Conservation (phyloP, 2,888 invertebrate genomes). For the Sarcophaga subvicina region DNA sequence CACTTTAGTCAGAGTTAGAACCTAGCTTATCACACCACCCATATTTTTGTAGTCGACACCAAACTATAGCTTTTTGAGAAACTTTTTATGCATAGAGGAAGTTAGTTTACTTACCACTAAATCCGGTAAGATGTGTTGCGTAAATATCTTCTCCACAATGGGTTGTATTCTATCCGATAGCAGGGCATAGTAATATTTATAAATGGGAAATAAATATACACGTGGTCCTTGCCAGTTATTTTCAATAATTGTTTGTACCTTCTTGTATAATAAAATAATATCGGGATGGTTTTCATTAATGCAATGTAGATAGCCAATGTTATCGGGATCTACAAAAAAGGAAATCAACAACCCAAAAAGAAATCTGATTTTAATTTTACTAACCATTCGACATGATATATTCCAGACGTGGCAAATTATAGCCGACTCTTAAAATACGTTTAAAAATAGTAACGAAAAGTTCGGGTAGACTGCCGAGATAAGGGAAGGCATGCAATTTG, state of each 20-base stretch:
- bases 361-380: background rate
- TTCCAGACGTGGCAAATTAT: slow-evolving; percentile 80
- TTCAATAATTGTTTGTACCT: slow-evolving; percentile 77
- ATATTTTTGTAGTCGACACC: too few relatives aligned
- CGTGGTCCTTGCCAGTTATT: slow-evolving; percentile 79
- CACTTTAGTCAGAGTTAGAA: too few relatives aligned
- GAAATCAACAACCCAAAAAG: background rate
- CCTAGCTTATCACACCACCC: too few relatives aligned
- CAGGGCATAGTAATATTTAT: slow-evolving; percentile 80
- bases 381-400: slow-evolving; percentile 80
- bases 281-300: slow-evolving; percentile 79
- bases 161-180: slow-evolving; percentile 78
- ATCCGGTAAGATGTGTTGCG: slow-evolving; percentile 77
- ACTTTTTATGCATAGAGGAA: too few relatives aligned
- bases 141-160: slow-evolving; percentile 80
- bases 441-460: slow-evolving; percentile 79
- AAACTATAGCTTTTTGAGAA: too few relatives aligned
- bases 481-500: slow-evolving; percentile 80
- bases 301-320: slow-evolving; percentile 76
- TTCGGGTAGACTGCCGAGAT: slow-evolving; percentile 78
- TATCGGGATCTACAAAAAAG: slow-evolving; percentile 73
- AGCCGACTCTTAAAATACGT: slow-evolving; percentile 79
- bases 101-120: slow-evolving; percentile 74
- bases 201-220: slow-evolving; percentile 80
- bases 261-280: slow-evolving; percentile 77